These are phyloP conservation scores for Numenius phaeopus DNA, from an alignment of 2,797 vertebrate species.

Conservation along the genomic window DNA sequence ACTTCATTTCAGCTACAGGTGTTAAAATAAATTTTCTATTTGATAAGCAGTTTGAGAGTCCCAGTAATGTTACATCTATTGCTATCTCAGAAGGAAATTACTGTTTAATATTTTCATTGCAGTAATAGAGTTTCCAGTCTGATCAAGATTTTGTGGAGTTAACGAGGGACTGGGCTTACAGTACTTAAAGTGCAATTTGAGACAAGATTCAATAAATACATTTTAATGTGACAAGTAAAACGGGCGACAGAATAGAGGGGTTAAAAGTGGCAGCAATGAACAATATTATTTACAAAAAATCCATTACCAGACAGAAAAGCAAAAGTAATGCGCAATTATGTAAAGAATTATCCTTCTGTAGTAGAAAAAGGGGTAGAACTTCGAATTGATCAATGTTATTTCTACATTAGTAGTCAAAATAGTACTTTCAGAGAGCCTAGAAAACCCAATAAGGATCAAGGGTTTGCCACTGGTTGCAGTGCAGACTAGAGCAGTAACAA, in stretches of 20 bases:
- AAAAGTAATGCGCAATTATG: background rate
- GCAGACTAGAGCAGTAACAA: background rate
- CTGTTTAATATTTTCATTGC: background rate
- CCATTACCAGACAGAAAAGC: background rate
- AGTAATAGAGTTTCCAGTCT: background rate
- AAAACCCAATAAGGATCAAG: background rate
- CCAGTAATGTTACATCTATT: background rate
- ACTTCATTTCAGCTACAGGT: background rate
- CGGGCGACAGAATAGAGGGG: background rate
- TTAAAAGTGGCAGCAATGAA: background rate
- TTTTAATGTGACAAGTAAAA: background rate
- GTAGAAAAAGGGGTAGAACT: background rate
- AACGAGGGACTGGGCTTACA: background rate
- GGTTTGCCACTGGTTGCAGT: background rate
- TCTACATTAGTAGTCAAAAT: background rate
- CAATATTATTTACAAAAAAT: background rate
- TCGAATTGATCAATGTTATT: background rate
- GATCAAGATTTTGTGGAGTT: background rate
- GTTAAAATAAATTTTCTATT: background rate
- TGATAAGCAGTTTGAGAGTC: background rate
- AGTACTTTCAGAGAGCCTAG: background rate
- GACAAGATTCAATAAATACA: background rate
- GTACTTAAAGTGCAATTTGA: background rate
- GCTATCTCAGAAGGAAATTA: background rate
- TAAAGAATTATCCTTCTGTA: background rate